These are phyloP conservation scores for Cygnus atratus DNA, from an alignment of 2,113 vertebrate genomes.

Conservation along the genomic window DNA sequence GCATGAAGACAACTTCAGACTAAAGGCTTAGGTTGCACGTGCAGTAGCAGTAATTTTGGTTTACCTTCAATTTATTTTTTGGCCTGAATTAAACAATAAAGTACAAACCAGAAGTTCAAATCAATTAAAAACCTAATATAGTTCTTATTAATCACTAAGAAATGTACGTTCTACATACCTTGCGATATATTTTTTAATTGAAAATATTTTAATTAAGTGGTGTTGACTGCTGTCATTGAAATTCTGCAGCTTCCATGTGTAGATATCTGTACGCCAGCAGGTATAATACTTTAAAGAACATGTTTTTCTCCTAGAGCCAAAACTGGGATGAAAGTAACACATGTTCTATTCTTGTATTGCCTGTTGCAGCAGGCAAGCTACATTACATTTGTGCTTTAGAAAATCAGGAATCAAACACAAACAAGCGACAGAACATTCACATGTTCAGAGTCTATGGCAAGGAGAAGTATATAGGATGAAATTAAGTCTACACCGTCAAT, in stretches of 20 bases:
- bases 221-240: not conserved
- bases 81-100: not conserved
- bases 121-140: not conserved
- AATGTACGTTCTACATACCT: not conserved
- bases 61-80: not conserved
- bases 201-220: not conserved
- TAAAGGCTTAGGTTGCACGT: not conserved
- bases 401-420: not conserved
- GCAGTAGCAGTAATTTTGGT: not conserved
- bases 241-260: not conserved
- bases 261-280: not conserved
- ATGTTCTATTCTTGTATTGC: not conserved
- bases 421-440: not conserved
- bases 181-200: not conserved
- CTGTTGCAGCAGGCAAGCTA: not conserved
- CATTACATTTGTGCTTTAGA: not conserved
- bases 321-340: not conserved
- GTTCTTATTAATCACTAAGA: not conserved
- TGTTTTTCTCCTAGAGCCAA: not conserved
- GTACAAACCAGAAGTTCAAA: not conserved
- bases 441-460: not conserved
- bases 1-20: not conserved
- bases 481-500: not conserved
- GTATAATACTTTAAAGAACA: not conserved
- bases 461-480: not conserved